A percentile compares a stretch with the other conserved stretches of the same genome.
These are phyloP conservation scores for Plutomurus gul DNA, from an alignment of 1,140 invertebrate species.

Conservation along the genomic window DNA sequence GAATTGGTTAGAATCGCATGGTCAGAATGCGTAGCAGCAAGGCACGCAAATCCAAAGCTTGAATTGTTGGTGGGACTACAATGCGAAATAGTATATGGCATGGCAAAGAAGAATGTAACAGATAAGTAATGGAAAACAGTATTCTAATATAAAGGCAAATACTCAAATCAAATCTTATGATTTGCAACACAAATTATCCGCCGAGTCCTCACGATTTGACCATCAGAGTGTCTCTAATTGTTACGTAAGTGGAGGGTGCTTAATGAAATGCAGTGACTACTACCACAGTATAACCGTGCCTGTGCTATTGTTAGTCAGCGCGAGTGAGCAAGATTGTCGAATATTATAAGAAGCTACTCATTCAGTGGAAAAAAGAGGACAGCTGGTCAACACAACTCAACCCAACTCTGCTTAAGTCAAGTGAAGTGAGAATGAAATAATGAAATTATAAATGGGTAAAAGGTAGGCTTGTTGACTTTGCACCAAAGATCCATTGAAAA, in stretches of 20 bases:
- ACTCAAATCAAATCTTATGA: not conserved
- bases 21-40: constrained; percentile 6
- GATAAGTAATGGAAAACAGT: not conserved
- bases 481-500: not conserved
- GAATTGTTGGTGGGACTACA: not conserved
- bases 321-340: too few species aligned
- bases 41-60: not conserved
- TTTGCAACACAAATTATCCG: not conserved
- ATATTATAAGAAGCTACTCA: too few species aligned
- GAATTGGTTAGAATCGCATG: not conserved
- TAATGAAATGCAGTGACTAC: not conserved
- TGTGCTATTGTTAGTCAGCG: not conserved
- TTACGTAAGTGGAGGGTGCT: constrained; percentile 13
- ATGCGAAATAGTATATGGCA: not conserved
- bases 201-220: constrained; percentile 10
- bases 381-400: not conserved
- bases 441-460: not conserved
- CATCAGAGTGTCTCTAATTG: not conserved
- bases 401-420: not conserved
- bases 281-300: not conserved
- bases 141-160: not conserved
- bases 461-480: not conserved
- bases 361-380: constrained; percentile 20
- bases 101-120: not conserved
- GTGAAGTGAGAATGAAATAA: not conserved